phyloP scores from a whole-genome alignment of 1,140 invertebrate species.

The Cydia fagiglandana region DNA sequence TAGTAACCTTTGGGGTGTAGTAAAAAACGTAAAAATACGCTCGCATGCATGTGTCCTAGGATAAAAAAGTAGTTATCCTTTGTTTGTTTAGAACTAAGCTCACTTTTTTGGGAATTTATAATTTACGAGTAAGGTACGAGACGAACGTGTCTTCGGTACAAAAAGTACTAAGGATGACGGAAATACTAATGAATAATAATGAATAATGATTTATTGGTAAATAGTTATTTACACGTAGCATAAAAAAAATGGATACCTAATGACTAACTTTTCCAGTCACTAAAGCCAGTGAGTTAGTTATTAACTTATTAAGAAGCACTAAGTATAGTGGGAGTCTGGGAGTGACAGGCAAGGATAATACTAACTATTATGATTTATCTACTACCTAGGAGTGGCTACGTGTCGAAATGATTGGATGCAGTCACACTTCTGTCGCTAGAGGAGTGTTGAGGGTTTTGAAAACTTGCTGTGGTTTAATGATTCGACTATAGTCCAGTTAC shows the following conservation, averaged over 20 bases:
- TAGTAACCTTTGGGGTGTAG: not conserved
- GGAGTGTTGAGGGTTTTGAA: not conserved
- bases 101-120: too few species aligned
- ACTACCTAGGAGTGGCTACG: not conserved
- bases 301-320: not conserved
- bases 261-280: not conserved
- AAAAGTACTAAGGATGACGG: too few species aligned
- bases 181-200: too few species aligned
- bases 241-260: too few species aligned
- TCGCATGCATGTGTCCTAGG: not conserved
- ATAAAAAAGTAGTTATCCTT: too few species aligned
- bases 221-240: too few species aligned
- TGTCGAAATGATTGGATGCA: slow-evolving; percentile 2
- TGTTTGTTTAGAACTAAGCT: too few species aligned
- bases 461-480: not conserved
- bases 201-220: too few species aligned
- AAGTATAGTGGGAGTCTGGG: not conserved
- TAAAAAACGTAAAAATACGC: not conserved
- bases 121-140: too few species aligned
- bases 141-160: too few species aligned
- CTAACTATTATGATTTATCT: slow-evolving; percentile 20
- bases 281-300: not conserved
- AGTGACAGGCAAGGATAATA: slow-evolving; percentile 10
- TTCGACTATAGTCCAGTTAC: too few species aligned
- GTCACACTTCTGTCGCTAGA: slow-evolving; percentile 22